Base-by-base conservation (phyloP, 2,113 vertebrate species). In the Limnothrissa miodon region DNA sequence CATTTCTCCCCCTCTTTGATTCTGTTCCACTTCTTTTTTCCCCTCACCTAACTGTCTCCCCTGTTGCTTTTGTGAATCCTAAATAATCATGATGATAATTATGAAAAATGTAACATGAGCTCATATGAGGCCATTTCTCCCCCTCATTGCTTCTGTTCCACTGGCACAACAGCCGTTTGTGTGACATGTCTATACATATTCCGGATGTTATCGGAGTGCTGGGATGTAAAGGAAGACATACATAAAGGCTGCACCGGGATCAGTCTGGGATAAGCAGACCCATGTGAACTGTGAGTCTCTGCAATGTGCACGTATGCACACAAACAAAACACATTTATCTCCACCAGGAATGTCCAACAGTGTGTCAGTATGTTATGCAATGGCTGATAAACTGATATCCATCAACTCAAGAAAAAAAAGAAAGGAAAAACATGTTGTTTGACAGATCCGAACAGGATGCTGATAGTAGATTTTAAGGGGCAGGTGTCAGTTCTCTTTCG, bases 231-330 rank as follows among this genome's bases (percentile, higher is more conserved):
- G 90, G 79, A 84, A 45, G 86, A 59, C 83, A 87, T 87, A 89
- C 89, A 89, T 79, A 82, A 45, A 90, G 83, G 89, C 83, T 84
- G 81, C 33, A 9, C 59, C 1, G 59, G 59, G n/a, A 10, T 19
- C 3, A 21, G n/a, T 56, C 21, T 19, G 19, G 66, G 25, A 11
- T 33, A 29, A 66, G 62, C 33, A 74, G 10, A 5, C 33, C 59
- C 45, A 48, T 23, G 62, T 42, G 84, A 85, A 46, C 82, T 90
- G 89, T n/a, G n/a, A n/a, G n/a, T n/a, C n/a, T n/a, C n/a, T n/a
- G 86, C 83, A 79, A 90, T 84, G 81, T 90, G 91, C 91, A 90
- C 87, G 86, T 88, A 93, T 88, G 87, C 89, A 91, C 84, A 91
- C 88, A 91, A 85, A 90, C 82, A 89, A 88, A 86, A 84, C 89